phyloP scores from a whole-genome alignment of 2,113 vertebrate genomes.

The Megaceryle maxima region DNA sequence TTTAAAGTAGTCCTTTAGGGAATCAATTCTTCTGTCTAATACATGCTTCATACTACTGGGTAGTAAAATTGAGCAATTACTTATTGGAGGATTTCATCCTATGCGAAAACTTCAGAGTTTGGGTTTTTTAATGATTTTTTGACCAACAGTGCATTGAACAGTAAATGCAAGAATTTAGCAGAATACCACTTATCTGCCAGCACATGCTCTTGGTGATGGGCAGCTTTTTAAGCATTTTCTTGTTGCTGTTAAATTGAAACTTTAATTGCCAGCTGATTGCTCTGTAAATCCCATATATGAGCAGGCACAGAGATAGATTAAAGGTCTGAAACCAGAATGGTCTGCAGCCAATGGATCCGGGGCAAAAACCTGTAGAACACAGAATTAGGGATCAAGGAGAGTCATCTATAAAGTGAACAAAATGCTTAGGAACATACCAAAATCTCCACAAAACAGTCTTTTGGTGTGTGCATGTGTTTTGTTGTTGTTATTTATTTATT shows the following conservation, averaged over 20 bases:
- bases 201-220: not conserved
- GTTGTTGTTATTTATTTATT: not conserved
- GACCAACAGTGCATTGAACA: not conserved
- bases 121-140: not conserved
- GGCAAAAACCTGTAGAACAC: not conserved
- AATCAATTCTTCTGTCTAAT: not conserved
- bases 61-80: not conserved
- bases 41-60: not conserved
- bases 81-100: not conserved
- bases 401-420: not conserved
- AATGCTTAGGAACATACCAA: not conserved
- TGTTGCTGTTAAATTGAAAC: not conserved
- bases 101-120: not conserved
- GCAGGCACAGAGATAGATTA: not conserved
- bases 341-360: not conserved
- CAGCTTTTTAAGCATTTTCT: not conserved
- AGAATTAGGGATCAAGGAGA: not conserved
- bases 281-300: not conserved
- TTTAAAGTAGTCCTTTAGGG: not conserved
- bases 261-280: not conserved
- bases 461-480: constrained; percentile 63
- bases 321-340: not conserved
- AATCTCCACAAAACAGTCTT: constrained; percentile 8
- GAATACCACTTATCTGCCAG: not conserved
- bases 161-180: not conserved